phyloP scores from a whole-genome alignment of 2,888 invertebrate genomes.

The Pristionchus maxplancki region DNA sequence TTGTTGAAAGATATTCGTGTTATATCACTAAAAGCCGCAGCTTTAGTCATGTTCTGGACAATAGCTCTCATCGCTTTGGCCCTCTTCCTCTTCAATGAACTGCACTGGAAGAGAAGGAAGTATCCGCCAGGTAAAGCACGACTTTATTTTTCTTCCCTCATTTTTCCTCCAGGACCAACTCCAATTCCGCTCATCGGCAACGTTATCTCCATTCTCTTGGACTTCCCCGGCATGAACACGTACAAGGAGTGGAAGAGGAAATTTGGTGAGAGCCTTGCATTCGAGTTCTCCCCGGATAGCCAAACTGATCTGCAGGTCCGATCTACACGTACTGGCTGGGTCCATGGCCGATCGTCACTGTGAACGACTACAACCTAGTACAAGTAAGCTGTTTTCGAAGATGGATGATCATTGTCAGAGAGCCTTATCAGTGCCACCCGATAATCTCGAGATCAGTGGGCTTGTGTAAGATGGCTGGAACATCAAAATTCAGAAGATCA shows the following conservation, averaged over 20 bases:
- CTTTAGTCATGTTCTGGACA: constrained; percentile 6
- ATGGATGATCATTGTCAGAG: neutral
- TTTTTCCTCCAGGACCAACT: constrained; percentile 12
- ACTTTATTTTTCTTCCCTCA: neutral
- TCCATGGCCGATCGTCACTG: constrained; percentile 32
- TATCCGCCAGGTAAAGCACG: constrained; percentile 13
- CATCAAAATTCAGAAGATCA: neutral
- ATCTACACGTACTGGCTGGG: constrained; percentile 49
- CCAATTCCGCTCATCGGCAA: constrained; percentile 43
- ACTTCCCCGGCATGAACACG: constrained; percentile 2
- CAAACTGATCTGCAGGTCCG: constrained; percentile 28
- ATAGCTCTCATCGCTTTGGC: neutral
- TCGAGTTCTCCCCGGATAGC: neutral
- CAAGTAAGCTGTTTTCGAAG: neutral
- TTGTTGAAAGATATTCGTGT: neutral
- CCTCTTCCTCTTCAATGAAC: constrained; percentile 17
- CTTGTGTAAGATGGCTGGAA: neutral
- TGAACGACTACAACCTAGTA: constrained; percentile 25
- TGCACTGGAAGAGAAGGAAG: constrained; percentile 37
- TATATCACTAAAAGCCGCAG: neutral
- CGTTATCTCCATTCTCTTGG: constrained; percentile 6
- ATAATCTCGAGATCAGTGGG: neutral
- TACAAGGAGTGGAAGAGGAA: constrained; percentile 36
- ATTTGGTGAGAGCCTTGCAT: constrained; percentile 4
- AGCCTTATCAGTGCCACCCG: neutral